Base-by-base conservation (phyloP, 1,140 invertebrate species). In the Acromyrmex charruanus region DNA sequence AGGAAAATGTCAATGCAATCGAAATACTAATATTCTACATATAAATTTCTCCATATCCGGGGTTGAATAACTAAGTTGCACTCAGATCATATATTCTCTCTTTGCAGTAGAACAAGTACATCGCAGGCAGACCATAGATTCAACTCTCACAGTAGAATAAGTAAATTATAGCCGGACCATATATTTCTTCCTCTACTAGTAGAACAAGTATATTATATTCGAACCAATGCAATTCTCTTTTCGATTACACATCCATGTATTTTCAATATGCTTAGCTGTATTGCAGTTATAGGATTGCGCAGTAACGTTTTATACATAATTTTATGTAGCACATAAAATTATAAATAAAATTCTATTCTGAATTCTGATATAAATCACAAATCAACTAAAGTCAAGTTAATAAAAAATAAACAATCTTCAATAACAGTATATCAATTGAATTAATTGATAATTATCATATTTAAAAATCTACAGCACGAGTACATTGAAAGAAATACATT, bases 81-180 rank as follows among this genome's bases (percentile, higher is more conserved):
- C 6, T 44, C 77, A 25, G 39, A 59, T 68, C 53, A 82, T 82
- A 82, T 82, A 82, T 82, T 44, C 61, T 53, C 63, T 81, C 53
- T 55, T 82, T 25, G 68, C 68, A 82, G 53, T 82, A 35, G 80
- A 72, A 82, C 79, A 82, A 82, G 80, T 74, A 82, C 68, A 59
- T 82, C 68, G 68, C 55, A 9, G 21, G 58, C 53, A 39, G 25
- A 61, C 80, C 35, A 18, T 74, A 53, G 68, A 72, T 82, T 72
- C 66, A 61, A 82, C 79, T 82, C 68, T 44, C 68, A 59, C 53
- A 72, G 68, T 74, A 49, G 80, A 82, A 58, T 82, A 82, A 82
- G 80, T 82, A 82, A 82, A 82, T 82, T 82, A 82, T 74, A 74
- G 68, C 35, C 80, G 35, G 80, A 74, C 66, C 66, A 58, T 71